Percentiles rank a stretch among this genome's conserved stretches.
These are phyloP conservation scores for Entomyzon cyanotis DNA, from an alignment of 2,113 vertebrate genomes.

Conservation along the genomic window DNA sequence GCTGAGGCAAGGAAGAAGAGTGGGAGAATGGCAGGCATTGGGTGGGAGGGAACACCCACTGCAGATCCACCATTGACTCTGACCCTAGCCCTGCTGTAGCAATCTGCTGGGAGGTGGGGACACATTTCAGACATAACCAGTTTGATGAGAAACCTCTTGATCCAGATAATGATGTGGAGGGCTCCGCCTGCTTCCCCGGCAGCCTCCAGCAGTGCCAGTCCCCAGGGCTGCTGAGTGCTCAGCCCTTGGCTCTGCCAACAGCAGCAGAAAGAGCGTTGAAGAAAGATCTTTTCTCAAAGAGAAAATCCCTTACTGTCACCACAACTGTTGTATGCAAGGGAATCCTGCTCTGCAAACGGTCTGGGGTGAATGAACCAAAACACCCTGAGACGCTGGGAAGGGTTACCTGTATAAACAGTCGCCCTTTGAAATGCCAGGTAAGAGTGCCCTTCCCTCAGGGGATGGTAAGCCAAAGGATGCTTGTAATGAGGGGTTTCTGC, in stretches of 20 bases:
- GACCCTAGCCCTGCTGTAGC: neutral
- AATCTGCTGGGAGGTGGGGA: constrained; percentile 6
- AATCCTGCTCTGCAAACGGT: neutral
- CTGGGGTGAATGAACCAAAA: neutral
- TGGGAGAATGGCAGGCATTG: neutral
- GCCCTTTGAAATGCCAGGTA: neutral
- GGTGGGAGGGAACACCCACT: neutral
- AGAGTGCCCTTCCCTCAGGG: neutral
- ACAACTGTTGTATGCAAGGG: neutral
- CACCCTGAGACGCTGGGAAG: neutral
- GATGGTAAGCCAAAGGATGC: neutral
- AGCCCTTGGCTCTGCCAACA: neutral
- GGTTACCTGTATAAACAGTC: neutral
- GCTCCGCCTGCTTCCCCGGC: neutral
- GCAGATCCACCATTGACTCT: neutral
- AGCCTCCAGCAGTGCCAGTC: neutral
- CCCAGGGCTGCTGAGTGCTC: accelerated
- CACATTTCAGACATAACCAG: neutral
- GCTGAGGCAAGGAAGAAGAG: neutral
- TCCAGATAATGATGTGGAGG: neutral
- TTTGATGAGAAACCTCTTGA: neutral
- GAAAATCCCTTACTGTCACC: neutral
- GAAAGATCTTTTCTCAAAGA: neutral
- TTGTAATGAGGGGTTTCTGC: neutral
- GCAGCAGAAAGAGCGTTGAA: accelerated